These are phyloP conservation scores for Ochotona princeps DNA, from an alignment of 2,113 vertebrate species.

Conservation along the genomic window DNA sequence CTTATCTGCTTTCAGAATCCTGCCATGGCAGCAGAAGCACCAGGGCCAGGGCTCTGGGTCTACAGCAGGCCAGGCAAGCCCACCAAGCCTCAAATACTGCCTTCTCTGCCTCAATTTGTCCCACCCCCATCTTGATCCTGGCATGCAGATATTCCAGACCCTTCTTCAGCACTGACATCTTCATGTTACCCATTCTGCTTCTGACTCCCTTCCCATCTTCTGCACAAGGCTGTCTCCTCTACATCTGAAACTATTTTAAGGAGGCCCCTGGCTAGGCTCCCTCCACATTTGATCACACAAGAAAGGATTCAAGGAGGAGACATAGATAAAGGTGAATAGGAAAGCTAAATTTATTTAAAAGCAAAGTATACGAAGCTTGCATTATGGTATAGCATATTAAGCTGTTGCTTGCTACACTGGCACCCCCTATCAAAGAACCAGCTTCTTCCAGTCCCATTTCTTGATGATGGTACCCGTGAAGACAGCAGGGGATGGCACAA, in stretches of 20 bases:
- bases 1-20: background rate
- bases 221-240: background rate
- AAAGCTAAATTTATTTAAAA: too few species aligned
- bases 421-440: too few species aligned
- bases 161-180: background rate
- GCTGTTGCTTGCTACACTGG: too few species aligned
- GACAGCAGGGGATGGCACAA: too few species aligned
- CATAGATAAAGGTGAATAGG: too few species aligned
- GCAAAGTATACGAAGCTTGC: too few species aligned
- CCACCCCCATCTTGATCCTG: background rate
- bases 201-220: background rate
- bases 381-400: too few species aligned
- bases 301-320: too few species aligned
- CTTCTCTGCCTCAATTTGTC: background rate
- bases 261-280: too few species aligned
- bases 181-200: rapidly evolving
- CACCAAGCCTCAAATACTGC: background rate
- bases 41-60: background rate
- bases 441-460: too few species aligned
- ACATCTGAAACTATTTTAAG: background rate
- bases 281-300: too few species aligned
- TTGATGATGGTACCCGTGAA: too few species aligned
- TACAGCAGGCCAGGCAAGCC: background rate
- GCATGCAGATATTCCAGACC: background rate
- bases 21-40: background rate